A percentile compares a stretch with the other conserved stretches of the same genome.
Evolutionary conservation across 2,888 invertebrate genomes (phyloP).

Genomic region (Abscondita cerata): DNA sequence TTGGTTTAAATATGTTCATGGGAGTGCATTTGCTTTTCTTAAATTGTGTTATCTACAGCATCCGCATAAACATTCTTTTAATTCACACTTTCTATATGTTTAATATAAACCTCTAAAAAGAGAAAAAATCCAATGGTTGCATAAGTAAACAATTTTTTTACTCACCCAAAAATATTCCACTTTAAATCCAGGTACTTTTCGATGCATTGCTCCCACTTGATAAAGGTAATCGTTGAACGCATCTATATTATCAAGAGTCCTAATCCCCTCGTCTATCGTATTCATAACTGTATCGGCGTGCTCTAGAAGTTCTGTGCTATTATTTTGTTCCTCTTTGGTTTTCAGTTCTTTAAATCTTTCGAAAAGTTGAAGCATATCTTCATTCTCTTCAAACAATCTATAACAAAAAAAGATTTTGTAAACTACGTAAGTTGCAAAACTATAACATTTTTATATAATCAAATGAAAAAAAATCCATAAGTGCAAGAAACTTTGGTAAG

Average conservation of each 20-base stretch:
- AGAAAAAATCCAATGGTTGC: too few relatives aligned
- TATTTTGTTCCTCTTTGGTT: constrained; percentile 81
- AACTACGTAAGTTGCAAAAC: too few relatives aligned
- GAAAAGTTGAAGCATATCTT: constrained; percentile 79
- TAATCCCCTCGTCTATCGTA: constrained; percentile 88
- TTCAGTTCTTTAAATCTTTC: constrained; percentile 80
- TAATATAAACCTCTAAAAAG: constrained; percentile 49
- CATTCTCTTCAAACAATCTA: constrained; percentile 88
- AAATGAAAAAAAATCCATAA: too few relatives aligned
- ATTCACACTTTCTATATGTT: constrained; percentile 3
- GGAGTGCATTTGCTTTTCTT: too few relatives aligned
- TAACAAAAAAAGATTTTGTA: constrained; percentile 50
- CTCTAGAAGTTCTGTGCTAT: constrained; percentile 82
- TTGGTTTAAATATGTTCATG: too few relatives aligned
- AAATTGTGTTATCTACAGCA: too few relatives aligned
- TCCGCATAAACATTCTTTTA: too few relatives aligned
- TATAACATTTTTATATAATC: too few relatives aligned
- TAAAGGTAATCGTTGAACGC: constrained; percentile 82
- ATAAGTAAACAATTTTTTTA: constrained; percentile 30
- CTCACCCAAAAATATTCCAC: constrained; percentile 89
- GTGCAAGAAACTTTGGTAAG: too few relatives aligned
- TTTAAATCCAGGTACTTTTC: constrained; percentile 84
- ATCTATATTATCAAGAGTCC: constrained; percentile 84
- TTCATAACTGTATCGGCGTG: constrained; percentile 91
- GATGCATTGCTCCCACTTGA: constrained; percentile 83